Conservation (phyloP, 2,113 vertebrate species). For the Hyperoodon ampullatus region DNA sequence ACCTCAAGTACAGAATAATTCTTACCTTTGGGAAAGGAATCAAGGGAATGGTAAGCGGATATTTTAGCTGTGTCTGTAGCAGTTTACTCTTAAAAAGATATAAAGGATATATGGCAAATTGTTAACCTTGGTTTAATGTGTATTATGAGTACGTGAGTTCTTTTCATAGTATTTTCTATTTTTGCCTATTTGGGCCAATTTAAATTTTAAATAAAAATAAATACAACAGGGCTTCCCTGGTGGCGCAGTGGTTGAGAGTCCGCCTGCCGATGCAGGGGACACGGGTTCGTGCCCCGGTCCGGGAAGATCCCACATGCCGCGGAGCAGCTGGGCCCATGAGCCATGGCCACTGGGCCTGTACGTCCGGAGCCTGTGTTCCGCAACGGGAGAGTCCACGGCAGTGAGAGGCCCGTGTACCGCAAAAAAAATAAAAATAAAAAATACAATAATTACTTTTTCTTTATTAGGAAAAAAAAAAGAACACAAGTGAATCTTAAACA, state of each 20-base stretch:
- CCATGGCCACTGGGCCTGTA: no score
- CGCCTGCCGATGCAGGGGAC: no score
- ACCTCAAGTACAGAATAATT: neutral
- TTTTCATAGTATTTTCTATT: slow-evolving; percentile 13
- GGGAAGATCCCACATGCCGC: no score
- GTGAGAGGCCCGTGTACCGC: no score
- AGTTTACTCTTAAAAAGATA: slow-evolving; percentile 20
- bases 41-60: neutral
- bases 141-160: neutral
- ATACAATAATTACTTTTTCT: neutral
- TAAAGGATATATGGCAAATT: neutral
- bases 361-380: no score
- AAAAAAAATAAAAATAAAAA: neutral
- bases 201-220: slow-evolving; percentile 35
- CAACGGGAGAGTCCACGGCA: no score
- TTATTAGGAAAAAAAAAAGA: neutral
- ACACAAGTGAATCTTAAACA: neutral
- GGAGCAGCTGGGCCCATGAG: no score
- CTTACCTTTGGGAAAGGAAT: neutral
- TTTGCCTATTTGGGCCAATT: neutral
- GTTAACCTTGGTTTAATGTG: neutral
- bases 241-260: no score
- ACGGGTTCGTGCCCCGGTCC: no score
- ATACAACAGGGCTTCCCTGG: neutral
- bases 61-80: neutral